phyloP scores from a whole-genome alignment of 2,113 vertebrate species.

The Rostratula benghalensis region DNA sequence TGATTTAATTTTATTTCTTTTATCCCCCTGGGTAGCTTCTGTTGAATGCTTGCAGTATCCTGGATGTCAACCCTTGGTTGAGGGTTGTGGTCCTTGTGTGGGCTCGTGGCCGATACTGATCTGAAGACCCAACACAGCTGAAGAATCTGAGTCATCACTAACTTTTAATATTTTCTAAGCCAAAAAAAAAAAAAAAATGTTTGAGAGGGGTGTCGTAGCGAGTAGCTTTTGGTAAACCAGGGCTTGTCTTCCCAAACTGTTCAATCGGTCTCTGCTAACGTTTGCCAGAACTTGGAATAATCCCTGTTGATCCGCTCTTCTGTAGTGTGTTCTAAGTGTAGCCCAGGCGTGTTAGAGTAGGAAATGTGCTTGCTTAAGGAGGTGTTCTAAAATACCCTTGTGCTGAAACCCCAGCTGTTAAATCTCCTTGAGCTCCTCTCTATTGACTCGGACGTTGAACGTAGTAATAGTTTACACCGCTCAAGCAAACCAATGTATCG shows the following conservation, averaged over 20 bases:
- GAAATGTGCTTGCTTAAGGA: slow-evolving; percentile 7
- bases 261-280: not conserved
- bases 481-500: accelerated
- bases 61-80: not conserved
- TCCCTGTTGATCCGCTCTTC: not conserved
- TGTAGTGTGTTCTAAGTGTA: not conserved
- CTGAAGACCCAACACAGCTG: not conserved
- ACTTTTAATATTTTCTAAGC: too few species aligned
- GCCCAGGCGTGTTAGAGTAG: not conserved
- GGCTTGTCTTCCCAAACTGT: not conserved
- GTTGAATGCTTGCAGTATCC: not conserved
- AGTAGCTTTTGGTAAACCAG: not conserved
- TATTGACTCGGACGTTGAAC: accelerated
- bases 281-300: slow-evolving; percentile 20
- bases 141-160: not conserved
- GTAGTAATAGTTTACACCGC: not conserved
- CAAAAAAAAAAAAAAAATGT: too few species aligned
- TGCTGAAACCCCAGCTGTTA: slow-evolving; percentile 16
- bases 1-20: not conserved
- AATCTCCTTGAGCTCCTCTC: not conserved
- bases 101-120: not conserved
- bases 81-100: accelerated
- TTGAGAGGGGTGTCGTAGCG: not conserved
- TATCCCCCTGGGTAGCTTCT: accelerated
- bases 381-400: slow-evolving; percentile 4